Percentiles rank a stretch among this genome's conserved stretches.
Evolutionary conservation across 2,113 vertebrate species (phyloP).

Genomic region (Salvelinus alpinus): DNA sequence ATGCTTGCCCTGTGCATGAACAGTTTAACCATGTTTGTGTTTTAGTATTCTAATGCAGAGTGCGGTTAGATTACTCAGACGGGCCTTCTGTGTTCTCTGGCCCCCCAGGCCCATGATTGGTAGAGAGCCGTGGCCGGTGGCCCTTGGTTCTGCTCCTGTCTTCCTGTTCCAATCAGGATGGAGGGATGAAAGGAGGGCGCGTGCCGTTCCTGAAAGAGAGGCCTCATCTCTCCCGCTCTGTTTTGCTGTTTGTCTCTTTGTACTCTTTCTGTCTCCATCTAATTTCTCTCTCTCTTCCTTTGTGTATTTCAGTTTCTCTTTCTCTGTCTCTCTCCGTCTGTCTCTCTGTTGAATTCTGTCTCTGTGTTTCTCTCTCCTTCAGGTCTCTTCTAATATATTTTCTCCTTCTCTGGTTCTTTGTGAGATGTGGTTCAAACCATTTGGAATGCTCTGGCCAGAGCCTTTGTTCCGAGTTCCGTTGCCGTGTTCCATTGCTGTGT

Average conservation of each 20-base stretch:
- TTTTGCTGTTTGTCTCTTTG: not conserved
- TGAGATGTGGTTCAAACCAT: constrained; percentile 28
- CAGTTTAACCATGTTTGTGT: not conserved
- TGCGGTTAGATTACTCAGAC: constrained; percentile 9
- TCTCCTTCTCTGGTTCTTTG: constrained; percentile 6
- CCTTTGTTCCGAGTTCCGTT: constrained; percentile 19
- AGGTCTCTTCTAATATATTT: not conserved
- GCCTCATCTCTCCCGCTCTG: not conserved
- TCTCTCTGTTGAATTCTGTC: not conserved
- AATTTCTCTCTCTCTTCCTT: not conserved
- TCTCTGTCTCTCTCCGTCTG: not conserved
- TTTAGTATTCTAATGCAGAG: not conserved
- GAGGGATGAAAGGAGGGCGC: constrained; percentile 17
- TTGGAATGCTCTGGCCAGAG: constrained; percentile 23
- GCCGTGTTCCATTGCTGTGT: constrained; percentile 29
- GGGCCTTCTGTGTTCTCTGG: not conserved
- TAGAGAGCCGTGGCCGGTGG: not conserved
- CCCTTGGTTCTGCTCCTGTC: not conserved
- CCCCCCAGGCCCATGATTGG: not conserved
- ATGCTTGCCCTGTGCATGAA: not conserved
- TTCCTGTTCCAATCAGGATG: constrained; percentile 13
- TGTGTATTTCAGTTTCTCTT: not conserved
- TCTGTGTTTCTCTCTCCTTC: not conserved
- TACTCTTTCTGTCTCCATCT: not conserved
- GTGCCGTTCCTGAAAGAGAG: not conserved